Evolutionary conservation across 2,888 invertebrate genomes (phyloP), one percentile per base, ranked within the genome.

Genomic region (Tridacna crocea): DNA sequence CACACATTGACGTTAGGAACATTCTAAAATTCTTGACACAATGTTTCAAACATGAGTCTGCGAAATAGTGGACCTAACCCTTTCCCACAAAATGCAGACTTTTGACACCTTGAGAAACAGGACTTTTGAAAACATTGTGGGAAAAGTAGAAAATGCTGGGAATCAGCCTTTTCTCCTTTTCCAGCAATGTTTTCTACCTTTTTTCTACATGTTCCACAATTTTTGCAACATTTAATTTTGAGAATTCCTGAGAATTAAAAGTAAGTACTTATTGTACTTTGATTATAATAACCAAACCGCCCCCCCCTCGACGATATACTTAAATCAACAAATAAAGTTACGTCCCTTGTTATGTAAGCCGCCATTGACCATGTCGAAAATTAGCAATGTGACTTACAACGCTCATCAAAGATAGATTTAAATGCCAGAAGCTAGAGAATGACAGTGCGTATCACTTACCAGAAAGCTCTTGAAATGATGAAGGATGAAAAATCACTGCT

Each of bases 391-490:
- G 48, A 36, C 8, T 36, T 36, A 36, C 36, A 36, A 8, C 36
- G 36, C 36, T 36, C 36, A 36, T 36, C 36, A 36, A 36, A 36
- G 36, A 8, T 36, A 36, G 36, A 36, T 10, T 12, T 68, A 47
- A 17, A 15, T 10, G 22, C 2, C 36, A 19, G n/a, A 68, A 17
- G 68, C 12, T 0, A 13, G 1, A 55, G 17, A 75, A 75, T 66
- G 65, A 47, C 65, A 55, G 66, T 66, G n/a, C 48, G 26, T 12
- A 26, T 75, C 10, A 75, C 65, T 15, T 75, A 65, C n/a, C n/a
- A 75, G 19, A 51, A 51, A 66, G 75, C 65, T 70, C 24, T 51
- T 4, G 70, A 70, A 51, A 70, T 70, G 70, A 70, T 70, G 70
- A 24, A 47, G 15, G 70, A 70, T 22, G 24, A 70, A 26, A 70